Percentiles rank a stretch among this genome's conserved stretches.
Conservation (phyloP, 1,140 invertebrate species). For the Halesus radiatus region DNA sequence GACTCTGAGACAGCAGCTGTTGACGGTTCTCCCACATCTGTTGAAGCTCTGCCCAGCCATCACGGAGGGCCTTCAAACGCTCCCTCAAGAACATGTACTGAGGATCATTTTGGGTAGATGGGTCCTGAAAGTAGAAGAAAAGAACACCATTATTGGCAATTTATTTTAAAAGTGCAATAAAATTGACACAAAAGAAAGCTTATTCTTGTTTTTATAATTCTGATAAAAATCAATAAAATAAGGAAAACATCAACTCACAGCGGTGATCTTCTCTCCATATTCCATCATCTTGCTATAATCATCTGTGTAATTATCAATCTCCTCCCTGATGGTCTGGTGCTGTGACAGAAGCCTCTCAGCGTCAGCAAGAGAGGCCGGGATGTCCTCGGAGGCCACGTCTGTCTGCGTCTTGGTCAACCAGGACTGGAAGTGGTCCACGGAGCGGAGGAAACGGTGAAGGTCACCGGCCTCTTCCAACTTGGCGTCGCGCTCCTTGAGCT, state of each 20-base stretch:
- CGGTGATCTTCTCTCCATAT: conserved; percentile 95
- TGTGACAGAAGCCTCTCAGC: conserved; percentile 96
- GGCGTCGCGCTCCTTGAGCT: conserved; percentile 96
- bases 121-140: conserved; percentile 68
- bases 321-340: conserved; percentile 97
- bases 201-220: too few relatives aligned
- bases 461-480: conserved; percentile 99
- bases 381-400: conserved; percentile 98
- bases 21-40: conserved; percentile 99
- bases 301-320: conserved; percentile 98
- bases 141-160: not conserved
- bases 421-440: conserved; percentile 99
- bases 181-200: too few relatives aligned
- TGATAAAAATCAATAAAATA: not conserved
- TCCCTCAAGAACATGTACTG: conserved; percentile 99
- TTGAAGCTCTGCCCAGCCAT: conserved; percentile 98
- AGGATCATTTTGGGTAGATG: conserved; percentile 90
- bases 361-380: conserved; percentile 94
- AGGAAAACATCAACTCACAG: conserved; percentile 70
- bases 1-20: conserved; percentile 92
- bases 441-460: conserved; percentile 96
- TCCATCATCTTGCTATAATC: conserved; percentile 99
- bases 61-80: conserved; percentile 95
- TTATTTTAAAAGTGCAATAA: not conserved
- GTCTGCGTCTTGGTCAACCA: conserved; percentile 99